A percentile compares a stretch with the other conserved stretches of the same genome.
Conservation (phyloP, 2,888 invertebrate genomes). For the Drosophila kanekoi region DNA sequence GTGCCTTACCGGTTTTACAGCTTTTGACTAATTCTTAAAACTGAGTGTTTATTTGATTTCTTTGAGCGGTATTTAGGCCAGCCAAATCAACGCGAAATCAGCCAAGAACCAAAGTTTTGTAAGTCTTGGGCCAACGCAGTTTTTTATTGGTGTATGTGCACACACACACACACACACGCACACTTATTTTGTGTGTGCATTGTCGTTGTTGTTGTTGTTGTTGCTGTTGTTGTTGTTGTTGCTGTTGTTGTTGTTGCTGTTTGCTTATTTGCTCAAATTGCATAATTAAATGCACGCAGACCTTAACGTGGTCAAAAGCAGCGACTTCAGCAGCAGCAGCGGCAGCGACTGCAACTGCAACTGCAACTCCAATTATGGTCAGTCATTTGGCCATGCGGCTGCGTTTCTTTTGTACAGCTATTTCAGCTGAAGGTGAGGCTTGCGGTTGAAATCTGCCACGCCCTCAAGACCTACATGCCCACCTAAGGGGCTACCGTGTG, state of each 20-base stretch:
- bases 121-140: slow-evolving; percentile 5
- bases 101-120: slow-evolving; percentile 45
- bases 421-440: slow-evolving; percentile 62
- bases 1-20: slow-evolving; percentile 54
- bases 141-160: neutral
- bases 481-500: neutral
- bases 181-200: slow-evolving; percentile 15
- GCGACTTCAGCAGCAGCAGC: slow-evolving; percentile 15
- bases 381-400: slow-evolving; percentile 57
- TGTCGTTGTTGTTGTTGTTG: no score
- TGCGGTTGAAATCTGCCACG: slow-evolving; percentile 46
- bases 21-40: slow-evolving; percentile 62
- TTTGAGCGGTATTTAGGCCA: slow-evolving; percentile 55
- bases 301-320: slow-evolving; percentile 54
- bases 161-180: neutral
- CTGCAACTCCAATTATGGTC: slow-evolving; percentile 72
- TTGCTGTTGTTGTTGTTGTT: no score
- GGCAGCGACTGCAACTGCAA: slow-evolving; percentile 28
- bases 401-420: slow-evolving; percentile 44
- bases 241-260: slow-evolving; percentile 17
- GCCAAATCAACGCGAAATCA: slow-evolving; percentile 48
- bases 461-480: slow-evolving; percentile 29
- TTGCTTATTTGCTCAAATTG: slow-evolving; percentile 76
- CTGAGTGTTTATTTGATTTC: slow-evolving; percentile 29
- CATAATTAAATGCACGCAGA: slow-evolving; percentile 80